Evolutionary conservation across 2,113 vertebrate species (phyloP).

Genomic region (Strix uralensis): DNA sequence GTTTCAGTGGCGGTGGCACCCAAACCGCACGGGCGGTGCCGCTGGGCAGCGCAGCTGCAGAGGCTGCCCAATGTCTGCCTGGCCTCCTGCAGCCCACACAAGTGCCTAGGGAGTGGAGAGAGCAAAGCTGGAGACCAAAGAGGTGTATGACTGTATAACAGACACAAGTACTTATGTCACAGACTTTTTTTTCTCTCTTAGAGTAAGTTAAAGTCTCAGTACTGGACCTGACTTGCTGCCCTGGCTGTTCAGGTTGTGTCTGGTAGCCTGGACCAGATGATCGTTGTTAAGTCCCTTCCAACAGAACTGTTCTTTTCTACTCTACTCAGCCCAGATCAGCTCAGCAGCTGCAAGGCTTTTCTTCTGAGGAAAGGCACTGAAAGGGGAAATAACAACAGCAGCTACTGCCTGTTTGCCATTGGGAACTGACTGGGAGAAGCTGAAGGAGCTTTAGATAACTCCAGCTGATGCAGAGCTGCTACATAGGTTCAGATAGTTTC

Average conservation of each 20-base stretch:
- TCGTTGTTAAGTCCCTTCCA: background rate
- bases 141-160: accelerated
- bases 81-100: background rate
- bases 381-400: background rate
- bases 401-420: background rate
- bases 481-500: background rate
- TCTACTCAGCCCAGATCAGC: background rate
- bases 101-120: background rate
- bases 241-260: background rate
- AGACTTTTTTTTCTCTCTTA: background rate
- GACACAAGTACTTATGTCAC: background rate
- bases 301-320: too few species aligned
- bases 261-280: background rate
- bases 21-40: accelerated
- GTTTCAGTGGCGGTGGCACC: background rate
- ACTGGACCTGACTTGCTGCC: background rate
- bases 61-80: background rate
- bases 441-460: background rate
- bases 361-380: background rate
- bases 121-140: background rate
- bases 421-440: background rate
- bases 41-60: background rate
- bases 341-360: background rate
- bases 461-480: background rate
- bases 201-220: background rate